Evolutionary conservation across 2,797 vertebrate genomes (phyloP), one percentile per base, ranked within the genome.

Genomic region (Benthosema pterotum): DNA sequence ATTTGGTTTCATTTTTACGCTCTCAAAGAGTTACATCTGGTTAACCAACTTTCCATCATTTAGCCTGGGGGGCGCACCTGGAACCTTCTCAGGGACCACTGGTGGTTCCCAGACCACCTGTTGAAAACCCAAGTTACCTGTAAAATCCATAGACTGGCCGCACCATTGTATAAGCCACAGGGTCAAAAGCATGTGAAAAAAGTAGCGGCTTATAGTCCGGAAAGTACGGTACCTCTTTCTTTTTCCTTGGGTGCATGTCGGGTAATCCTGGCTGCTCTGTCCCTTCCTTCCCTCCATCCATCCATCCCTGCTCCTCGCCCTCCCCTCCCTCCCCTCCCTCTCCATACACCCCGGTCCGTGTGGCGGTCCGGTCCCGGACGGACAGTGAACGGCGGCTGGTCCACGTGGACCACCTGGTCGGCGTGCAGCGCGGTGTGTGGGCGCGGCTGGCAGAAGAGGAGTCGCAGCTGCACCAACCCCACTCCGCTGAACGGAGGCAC

Each of bases 381-480:
- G 63, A 84, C 95, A 99, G 98, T 99, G 93, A 98, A 98, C 79
- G 98, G 98, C 84, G 98, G 97, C 91, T 99, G 98, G 98, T 99
- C 98, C 76, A 97, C 96, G 19, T 99, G 98, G 98, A 95, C 96
- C 43, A 97, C 95, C 86, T 99, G 98, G 97, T 98, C 96, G 49
- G 92, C 96, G 88, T 99, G 98, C 94, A 99, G 97, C 72, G 94
- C 95, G 71, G 94, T 94, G 91, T 99, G 97, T 79, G 97, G 97
- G 89, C 95, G 96, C 71, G 97, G 98, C 88, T 98, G 96, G 96
- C 97, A 99, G 95, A 98, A 98, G 95, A 96, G 98, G 94, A 99
- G 95, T 90, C 93, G 98, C 82, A 98, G 94, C 84, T 99, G 98
- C 90, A 99, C 97, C 94, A 99, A 98, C 88, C 98, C 98, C 78